Base-by-base conservation (phyloP, 2,888 invertebrate species). In the Coecobrya sp. region DNA sequence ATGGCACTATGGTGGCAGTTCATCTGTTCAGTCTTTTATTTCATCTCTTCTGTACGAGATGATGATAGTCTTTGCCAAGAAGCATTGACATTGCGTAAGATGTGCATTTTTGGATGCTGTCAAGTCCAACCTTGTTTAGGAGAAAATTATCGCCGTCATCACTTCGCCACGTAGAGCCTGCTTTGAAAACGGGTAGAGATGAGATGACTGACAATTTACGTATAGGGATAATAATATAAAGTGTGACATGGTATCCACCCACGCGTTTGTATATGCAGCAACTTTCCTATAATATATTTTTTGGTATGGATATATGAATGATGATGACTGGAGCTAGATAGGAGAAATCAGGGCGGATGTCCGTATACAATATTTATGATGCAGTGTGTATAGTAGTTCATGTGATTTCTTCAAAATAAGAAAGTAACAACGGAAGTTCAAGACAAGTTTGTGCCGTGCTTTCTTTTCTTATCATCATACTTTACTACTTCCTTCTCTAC, bases 311-410 rank as follows among this genome's bases (percentile, higher is more conserved):
- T 49, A 30, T 79, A 89, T 89, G 82, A 89, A 70, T 68, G 70
- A 82, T 36, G 82, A 59, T 36, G 84, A 27, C 73, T 52, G 11
- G 45, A 16, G 22, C 59, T 25, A 89, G 84, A 89, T 70, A 89
- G 22, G 89, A 59, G 84, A 73, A 84, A 84, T 89, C 89, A 70
- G 70, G 25, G 84, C 84, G 82, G 84, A 82, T 59, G 89, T 84
- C 70, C 70, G 68, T 73, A 84, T 73, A 89, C 49, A 89, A 89
- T 89, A 89, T 89, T 89, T 89, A 89, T 89, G 82, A 89, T 84
- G 73, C 79, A 52, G 68, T 68, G 52, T 89, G 19, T 88, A 19
- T 10, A 13, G 19, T 42, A 42, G 19, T 30, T 30, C 55, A 52
- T 30, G 30, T 81, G 30, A 55, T 19, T 81, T 30, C 36, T n/a